These are phyloP conservation scores for Cygnus buccinator DNA, from an alignment of 2,113 vertebrate genomes.

Conservation along the genomic window DNA sequence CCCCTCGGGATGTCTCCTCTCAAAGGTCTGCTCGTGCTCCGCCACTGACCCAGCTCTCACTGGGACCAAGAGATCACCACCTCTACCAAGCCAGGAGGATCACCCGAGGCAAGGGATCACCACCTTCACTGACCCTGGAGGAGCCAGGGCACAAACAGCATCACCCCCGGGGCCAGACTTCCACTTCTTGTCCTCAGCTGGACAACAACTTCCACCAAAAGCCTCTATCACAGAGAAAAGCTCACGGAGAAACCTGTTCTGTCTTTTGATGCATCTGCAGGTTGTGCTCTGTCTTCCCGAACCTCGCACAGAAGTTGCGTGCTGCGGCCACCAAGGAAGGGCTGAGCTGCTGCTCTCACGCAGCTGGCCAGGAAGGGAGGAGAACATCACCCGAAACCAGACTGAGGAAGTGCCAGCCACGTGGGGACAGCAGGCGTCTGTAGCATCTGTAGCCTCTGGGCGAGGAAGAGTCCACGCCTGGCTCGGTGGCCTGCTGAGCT, in stretches of 20 bases:
- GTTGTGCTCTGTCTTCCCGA: neutral
- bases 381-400: neutral
- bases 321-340: neutral
- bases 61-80: neutral
- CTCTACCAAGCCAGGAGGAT: neutral
- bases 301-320: neutral
- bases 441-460: neutral
- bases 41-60: neutral
- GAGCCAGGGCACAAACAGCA: neutral
- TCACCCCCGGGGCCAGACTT: fast-evolving
- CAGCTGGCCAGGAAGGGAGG: neutral
- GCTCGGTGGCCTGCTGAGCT: neutral
- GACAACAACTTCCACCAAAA: neutral
- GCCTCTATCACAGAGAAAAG: neutral
- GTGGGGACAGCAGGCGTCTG: neutral
- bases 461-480: neutral
- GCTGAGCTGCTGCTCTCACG: neutral
- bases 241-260: neutral
- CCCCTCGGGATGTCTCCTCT: fast-evolving
- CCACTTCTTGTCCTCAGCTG: neutral
- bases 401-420: neutral
- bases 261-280: neutral
- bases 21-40: neutral
- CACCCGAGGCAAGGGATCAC: neutral
- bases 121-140: neutral